Evolutionary conservation across 2,888 invertebrate species (phyloP).

Genomic region (Caenorhabditis zanzibari): DNA sequence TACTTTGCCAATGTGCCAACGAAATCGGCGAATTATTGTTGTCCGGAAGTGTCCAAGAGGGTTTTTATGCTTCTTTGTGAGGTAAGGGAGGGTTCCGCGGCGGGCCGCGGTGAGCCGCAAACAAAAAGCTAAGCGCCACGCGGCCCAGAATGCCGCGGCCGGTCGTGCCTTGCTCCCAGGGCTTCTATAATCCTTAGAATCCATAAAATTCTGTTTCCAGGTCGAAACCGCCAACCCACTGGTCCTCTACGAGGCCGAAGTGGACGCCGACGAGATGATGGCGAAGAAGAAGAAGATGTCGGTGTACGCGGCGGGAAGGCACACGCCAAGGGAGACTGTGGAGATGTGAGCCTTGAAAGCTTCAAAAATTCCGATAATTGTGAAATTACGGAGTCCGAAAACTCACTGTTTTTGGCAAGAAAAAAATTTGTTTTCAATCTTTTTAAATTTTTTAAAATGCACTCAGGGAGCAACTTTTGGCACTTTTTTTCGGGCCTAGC

Average conservation of each 20-base stretch:
- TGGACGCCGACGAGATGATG: conserved; percentile 32
- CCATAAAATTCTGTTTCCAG: conserved; percentile 1
- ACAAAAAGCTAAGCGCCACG: too few relatives aligned
- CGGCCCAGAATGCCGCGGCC: too few relatives aligned
- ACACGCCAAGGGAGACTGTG: conserved; percentile 44
- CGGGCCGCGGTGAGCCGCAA: too few relatives aligned
- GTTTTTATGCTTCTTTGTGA: conserved; percentile 64
- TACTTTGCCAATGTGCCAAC: conserved; percentile 67
- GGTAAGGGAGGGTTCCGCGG: conserved; percentile 6
- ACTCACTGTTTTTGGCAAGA: too few relatives aligned
- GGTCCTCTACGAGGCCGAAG: conserved; percentile 49
- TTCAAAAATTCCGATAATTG: too few relatives aligned
- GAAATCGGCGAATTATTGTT: conserved; percentile 65
- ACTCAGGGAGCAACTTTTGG: too few relatives aligned
- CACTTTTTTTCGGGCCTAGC: too few relatives aligned
- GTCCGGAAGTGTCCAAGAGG: conserved; percentile 34
- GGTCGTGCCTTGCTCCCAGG: too few relatives aligned
- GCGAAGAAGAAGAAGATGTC: conserved; percentile 39
- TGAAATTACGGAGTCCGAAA: too few relatives aligned
- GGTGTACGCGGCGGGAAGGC: conserved; percentile 57
- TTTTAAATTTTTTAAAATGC: too few relatives aligned
- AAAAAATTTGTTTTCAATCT: too few relatives aligned
- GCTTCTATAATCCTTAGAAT: neutral
- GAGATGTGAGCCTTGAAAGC: conserved; percentile 49
- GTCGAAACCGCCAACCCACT: conserved; percentile 51